Percentiles rank a stretch among this genome's conserved stretches.
phyloP scores from a whole-genome alignment of 2,113 vertebrate species.

The Orthonyx spaldingii region DNA sequence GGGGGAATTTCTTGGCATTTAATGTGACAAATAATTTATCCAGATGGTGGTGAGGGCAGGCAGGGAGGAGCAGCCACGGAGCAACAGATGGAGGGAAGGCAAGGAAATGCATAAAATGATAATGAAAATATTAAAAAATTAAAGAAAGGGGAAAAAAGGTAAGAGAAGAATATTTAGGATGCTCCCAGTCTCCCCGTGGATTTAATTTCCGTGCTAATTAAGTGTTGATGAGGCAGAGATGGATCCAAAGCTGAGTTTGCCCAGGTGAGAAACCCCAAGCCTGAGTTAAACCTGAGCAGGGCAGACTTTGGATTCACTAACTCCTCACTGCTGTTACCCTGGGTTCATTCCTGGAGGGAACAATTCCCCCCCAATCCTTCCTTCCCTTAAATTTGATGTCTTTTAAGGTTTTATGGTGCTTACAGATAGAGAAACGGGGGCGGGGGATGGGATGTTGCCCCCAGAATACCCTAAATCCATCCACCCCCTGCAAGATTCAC shows the following conservation, averaged over 20 bases:
- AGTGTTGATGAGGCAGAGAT: background rate
- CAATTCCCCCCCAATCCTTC: background rate
- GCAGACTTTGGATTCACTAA: background rate
- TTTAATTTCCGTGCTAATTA: slow-evolving; percentile 20
- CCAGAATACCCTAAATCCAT: background rate
- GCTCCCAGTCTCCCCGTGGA: background rate
- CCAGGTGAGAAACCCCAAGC: background rate
- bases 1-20: background rate
- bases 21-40: background rate
- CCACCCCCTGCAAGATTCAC: background rate
- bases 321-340: background rate
- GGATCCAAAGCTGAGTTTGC: background rate
- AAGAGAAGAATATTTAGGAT: background rate
- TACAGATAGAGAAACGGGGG: background rate
- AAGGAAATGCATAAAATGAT: slow-evolving; percentile 12
- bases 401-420: fast-evolving
- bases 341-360: background rate
- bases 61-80: background rate
- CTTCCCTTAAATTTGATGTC: fast-evolving
- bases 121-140: background rate
- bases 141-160: fast-evolving
- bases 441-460: fast-evolving
- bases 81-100: slow-evolving; percentile 41
- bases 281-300: background rate
- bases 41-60: slow-evolving; percentile 33